Evolutionary conservation across 2,113 vertebrate species (phyloP).

Genomic region (Clinocottus analis): DNA sequence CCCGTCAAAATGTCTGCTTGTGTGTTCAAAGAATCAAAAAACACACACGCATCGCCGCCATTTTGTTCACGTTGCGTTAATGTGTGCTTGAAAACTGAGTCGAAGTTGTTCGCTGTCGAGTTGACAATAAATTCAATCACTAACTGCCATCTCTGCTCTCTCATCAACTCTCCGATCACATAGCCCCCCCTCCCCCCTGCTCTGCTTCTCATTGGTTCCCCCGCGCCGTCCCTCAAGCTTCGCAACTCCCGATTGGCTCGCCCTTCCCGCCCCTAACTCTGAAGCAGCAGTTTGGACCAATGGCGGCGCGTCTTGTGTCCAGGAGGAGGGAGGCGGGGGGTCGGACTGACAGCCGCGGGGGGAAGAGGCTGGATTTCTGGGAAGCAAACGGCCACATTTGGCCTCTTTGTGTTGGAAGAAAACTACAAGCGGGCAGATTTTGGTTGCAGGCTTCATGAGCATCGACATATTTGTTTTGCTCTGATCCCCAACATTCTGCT

Average conservation of each 20-base stretch:
- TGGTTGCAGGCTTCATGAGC: neutral
- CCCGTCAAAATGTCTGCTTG: neutral
- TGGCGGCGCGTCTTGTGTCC: constrained; percentile 41
- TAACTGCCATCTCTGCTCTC: constrained; percentile 59
- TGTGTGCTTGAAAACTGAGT: neutral
- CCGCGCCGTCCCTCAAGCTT: constrained; percentile 12
- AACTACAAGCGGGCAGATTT: neutral
- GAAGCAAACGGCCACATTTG: constrained; percentile 39
- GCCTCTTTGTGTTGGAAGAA: constrained; percentile 48
- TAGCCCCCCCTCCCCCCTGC: constrained; percentile 22
- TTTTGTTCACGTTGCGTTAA: neutral
- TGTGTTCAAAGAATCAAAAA: neutral
- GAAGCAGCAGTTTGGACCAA: constrained; percentile 62
- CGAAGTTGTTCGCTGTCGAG: constrained; percentile 19
- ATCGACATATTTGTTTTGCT: neutral
- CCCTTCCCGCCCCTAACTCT: constrained; percentile 6
- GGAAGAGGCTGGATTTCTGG: constrained; percentile 32
- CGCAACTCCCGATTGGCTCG: constrained; percentile 74
- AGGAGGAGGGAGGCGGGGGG: constrained; percentile 38
- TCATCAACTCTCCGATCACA: constrained; percentile 79
- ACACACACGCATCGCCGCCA: neutral
- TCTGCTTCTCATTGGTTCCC: constrained; percentile 51
- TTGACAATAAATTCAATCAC: constrained; percentile 46
- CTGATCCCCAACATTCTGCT: neutral
- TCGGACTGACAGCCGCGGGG: constrained; percentile 45